Conservation (phyloP, 1,140 invertebrate genomes). For the Gryon sp. region DNA sequence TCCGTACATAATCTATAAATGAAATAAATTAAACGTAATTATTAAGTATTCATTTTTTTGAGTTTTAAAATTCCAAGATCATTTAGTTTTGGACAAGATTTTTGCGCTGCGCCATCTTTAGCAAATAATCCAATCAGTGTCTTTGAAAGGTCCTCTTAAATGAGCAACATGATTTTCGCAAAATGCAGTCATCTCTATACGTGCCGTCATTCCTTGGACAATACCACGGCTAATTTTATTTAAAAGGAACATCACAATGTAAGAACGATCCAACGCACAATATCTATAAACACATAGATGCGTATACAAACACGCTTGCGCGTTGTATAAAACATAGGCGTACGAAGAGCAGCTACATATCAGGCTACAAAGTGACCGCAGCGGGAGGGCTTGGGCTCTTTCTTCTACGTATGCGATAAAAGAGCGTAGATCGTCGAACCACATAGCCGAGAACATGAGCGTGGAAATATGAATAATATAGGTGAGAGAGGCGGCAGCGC, state of each 20-base stretch:
- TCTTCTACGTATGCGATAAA: slow-evolving; percentile 54
- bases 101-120: no score
- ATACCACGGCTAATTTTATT: slow-evolving; percentile 45
- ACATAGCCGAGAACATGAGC: slow-evolving; percentile 71
- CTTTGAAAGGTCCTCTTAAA: no score
- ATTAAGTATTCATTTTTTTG: no score
- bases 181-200: no score
- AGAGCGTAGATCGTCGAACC: slow-evolving; percentile 66
- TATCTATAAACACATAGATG: slow-evolving; percentile 46
- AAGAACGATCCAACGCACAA: slow-evolving; percentile 4
- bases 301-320: slow-evolving; percentile 39
- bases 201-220: slow-evolving; percentile 1
- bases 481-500: slow-evolving; percentile 67
- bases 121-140: no score
- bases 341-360: slow-evolving; percentile 43
- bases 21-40: no score
- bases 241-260: slow-evolving; percentile 24
- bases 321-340: neutral
- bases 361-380: slow-evolving; percentile 65
- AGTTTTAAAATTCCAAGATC: no score
- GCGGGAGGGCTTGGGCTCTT: slow-evolving; percentile 50
- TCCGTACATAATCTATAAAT: no score
- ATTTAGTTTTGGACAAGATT: no score
- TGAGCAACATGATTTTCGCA: no score
- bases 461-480: slow-evolving; percentile 79